Conservation (phyloP, 2,113 vertebrate species). For the Manacus vitellinus region DNA sequence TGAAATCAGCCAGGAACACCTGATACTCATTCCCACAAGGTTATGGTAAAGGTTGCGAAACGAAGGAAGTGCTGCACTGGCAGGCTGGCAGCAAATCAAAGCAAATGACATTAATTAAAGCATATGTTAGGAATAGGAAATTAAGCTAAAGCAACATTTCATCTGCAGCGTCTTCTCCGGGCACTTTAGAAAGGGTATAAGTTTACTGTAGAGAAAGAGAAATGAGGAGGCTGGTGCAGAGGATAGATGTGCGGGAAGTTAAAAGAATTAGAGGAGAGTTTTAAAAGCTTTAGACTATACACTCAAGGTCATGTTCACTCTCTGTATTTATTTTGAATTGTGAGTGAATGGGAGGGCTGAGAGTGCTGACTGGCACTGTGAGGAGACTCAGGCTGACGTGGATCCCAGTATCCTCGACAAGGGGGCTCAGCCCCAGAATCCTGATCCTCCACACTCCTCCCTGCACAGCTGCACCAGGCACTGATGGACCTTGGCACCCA, state of each 20-base stretch:
- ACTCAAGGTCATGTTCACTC: slow-evolving; percentile 13
- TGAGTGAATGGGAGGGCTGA: background rate
- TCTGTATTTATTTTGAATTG: slow-evolving; percentile 38
- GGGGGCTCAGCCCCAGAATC: background rate
- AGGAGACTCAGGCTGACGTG: rapidly evolving
- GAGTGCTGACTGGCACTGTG: background rate
- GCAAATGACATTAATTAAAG: slow-evolving; percentile 63
- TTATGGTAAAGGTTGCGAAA: slow-evolving; percentile 29
- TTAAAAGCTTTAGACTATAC: slow-evolving; percentile 48
- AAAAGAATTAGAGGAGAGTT: slow-evolving; percentile 46
- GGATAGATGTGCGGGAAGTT: slow-evolving; percentile 53
- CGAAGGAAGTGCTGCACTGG: slow-evolving; percentile 31
- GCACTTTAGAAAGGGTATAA: slow-evolving; percentile 42
- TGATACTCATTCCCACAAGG: slow-evolving; percentile 50
- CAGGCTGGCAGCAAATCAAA: slow-evolving; percentile 67
- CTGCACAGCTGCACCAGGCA: rapidly evolving
- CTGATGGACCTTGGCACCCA: background rate
- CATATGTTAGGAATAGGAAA: slow-evolving; percentile 58
- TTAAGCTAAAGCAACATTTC: slow-evolving; percentile 61
- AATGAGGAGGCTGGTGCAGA: slow-evolving; percentile 56
- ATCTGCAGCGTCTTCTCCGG: background rate
- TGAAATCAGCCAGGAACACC: slow-evolving; percentile 5
- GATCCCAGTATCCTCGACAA: rapidly evolving
- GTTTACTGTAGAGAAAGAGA: slow-evolving; percentile 56
- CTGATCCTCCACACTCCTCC: rapidly evolving